Evolutionary conservation across 2,888 invertebrate species (phyloP).

Genomic region (Pocota personata): DNA sequence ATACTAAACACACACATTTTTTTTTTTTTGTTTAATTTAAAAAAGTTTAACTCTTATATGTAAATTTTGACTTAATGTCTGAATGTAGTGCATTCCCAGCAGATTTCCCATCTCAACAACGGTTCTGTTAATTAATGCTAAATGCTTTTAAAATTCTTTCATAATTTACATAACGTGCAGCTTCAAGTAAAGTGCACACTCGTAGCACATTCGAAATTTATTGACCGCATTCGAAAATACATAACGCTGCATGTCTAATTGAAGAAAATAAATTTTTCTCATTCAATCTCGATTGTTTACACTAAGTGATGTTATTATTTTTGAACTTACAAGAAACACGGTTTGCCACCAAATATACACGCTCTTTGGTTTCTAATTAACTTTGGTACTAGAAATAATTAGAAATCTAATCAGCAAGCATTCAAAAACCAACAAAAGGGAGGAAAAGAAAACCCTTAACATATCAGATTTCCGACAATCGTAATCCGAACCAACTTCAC

Average conservation of each 20-base stretch:
- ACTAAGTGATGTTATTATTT: neutral
- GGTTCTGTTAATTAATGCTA: constrained; percentile 23
- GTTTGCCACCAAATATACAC: neutral
- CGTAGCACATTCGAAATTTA: neutral
- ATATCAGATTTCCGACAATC: constrained; percentile 50
- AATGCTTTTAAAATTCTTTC: constrained; percentile 29
- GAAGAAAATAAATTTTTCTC: neutral
- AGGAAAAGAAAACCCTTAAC: constrained; percentile 19
- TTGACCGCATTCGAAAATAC: constrained; percentile 13
- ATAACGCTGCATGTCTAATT: constrained; percentile 28
- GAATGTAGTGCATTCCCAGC: neutral
- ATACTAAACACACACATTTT: too few species aligned
- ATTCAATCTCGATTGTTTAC: neutral
- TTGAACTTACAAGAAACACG: neutral
- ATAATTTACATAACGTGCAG: constrained; percentile 25
- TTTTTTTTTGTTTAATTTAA: too few species aligned
- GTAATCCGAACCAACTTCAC: constrained; percentile 59
- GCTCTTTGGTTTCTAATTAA: constrained; percentile 49
- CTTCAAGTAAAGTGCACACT: neutral
- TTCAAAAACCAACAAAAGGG: constrained; percentile 22
- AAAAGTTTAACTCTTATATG: too few species aligned
- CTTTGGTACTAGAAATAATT: constrained; percentile 33
- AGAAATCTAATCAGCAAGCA: constrained; percentile 41
- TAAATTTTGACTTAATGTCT: too few species aligned
- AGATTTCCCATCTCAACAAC: neutral